phyloP scores from a whole-genome alignment of 2,797 vertebrate species.

The Sciurus carolinensis region DNA sequence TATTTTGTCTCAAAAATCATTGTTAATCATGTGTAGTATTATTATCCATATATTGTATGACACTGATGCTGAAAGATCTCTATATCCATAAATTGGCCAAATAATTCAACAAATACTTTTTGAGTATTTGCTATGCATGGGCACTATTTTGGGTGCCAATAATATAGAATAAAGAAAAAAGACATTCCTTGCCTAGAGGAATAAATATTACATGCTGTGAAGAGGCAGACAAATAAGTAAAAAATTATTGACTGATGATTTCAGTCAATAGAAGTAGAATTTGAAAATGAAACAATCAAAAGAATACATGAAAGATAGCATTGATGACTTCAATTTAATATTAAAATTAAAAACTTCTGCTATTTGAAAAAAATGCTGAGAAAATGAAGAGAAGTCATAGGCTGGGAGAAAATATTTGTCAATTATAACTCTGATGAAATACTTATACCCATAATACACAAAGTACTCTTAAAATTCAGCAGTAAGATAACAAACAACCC shows the following conservation, averaged over 20 bases:
- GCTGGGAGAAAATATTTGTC: not conserved
- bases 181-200: not conserved
- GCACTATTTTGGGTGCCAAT: not conserved
- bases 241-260: not conserved
- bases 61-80: not conserved
- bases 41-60: not conserved
- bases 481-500: not conserved
- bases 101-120: not conserved
- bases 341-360: not conserved
- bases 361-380: not conserved
- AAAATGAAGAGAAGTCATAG: not conserved
- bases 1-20: not conserved
- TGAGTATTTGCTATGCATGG: not conserved
- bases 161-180: not conserved
- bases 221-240: not conserved
- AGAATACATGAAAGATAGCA: not conserved
- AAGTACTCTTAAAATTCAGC: slow-evolving; percentile 16
- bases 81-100: not conserved
- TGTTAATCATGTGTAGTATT: not conserved
- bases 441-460: not conserved
- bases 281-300: not conserved
- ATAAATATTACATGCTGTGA: not conserved
- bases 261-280: not conserved
- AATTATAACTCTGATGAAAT: not conserved
- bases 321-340: not conserved